A percentile compares a stretch with the other conserved stretches of the same genome.
Evolutionary conservation across 2,888 invertebrate genomes (phyloP).

Genomic region (Philonicus albiceps): DNA sequence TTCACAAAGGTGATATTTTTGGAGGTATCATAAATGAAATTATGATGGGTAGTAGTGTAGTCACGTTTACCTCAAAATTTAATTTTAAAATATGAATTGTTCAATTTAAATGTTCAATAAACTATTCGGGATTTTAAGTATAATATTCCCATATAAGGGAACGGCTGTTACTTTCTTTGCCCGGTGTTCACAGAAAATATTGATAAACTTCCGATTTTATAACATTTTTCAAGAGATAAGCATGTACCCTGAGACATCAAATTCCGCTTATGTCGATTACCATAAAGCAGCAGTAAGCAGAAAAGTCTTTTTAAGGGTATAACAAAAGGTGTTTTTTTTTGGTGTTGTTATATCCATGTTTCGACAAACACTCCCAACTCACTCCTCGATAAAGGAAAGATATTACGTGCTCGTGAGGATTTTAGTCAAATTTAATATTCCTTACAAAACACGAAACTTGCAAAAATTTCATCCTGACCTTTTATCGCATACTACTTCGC

Average conservation of each 20-base stretch:
- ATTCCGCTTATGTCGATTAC: not conserved
- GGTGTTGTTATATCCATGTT: not conserved
- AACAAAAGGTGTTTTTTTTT: conserved; percentile 20
- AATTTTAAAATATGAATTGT: too few species aligned
- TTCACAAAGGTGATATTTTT: too few species aligned
- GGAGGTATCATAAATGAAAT: too few species aligned
- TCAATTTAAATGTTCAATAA: not conserved
- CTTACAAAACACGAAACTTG: not conserved
- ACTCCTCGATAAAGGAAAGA: not conserved
- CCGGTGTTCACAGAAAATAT: not conserved
- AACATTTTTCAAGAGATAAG: not conserved
- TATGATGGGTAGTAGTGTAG: too few species aligned
- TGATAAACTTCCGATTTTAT: conserved; percentile 6
- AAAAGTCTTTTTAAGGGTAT: not conserved
- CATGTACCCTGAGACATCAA: not conserved
- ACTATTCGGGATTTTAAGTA: not conserved
- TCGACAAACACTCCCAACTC: not conserved
- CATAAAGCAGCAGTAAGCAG: conserved; percentile 11
- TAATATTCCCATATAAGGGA: not conserved
- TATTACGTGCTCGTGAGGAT: conserved; percentile 8
- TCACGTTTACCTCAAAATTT: too few species aligned
- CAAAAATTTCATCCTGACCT: conserved; percentile 11
- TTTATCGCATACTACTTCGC: conserved; percentile 12
- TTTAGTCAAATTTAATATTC: conserved; percentile 15
- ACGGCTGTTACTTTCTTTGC: not conserved